Evolutionary conservation across 2,797 vertebrate species (phyloP).

Genomic region (Chiroxiphia lanceolata): DNA sequence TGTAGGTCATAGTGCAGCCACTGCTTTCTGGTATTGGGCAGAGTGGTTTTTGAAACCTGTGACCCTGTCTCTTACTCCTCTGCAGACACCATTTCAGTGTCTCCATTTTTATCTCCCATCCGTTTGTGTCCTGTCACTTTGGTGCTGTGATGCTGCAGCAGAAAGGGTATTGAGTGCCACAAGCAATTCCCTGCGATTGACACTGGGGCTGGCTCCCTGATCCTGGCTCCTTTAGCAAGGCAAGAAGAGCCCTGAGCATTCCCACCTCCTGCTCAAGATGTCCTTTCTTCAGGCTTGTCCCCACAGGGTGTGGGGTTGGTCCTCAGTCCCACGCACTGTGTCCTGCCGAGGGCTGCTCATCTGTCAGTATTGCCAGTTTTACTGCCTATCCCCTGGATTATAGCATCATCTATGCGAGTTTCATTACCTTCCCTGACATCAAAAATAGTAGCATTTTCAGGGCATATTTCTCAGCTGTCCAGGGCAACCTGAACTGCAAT

Average conservation of each 20-base stretch:
- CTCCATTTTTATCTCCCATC: neutral
- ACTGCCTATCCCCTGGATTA: neutral
- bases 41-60: neutral
- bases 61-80: neutral
- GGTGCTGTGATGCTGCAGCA: accelerated
- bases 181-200: neutral
- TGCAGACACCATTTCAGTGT: neutral
- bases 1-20: neutral
- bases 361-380: neutral
- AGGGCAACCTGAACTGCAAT: neutral
- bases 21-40: neutral
- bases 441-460: neutral
- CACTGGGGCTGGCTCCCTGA: neutral
- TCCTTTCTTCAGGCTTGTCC: neutral
- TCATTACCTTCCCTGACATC: neutral
- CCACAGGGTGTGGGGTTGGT: accelerated
- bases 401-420: neutral
- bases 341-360: neutral
- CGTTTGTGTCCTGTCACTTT: neutral
- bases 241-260: neutral
- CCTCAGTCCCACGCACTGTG: neutral
- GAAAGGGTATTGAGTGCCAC: neutral
- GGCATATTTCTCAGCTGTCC: neutral
- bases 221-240: neutral
- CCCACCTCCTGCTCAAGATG: neutral